Evolutionary conservation across 2,113 vertebrate species (phyloP), one percentile per base, ranked within the genome.

Genomic region (Solea senegalensis): DNA sequence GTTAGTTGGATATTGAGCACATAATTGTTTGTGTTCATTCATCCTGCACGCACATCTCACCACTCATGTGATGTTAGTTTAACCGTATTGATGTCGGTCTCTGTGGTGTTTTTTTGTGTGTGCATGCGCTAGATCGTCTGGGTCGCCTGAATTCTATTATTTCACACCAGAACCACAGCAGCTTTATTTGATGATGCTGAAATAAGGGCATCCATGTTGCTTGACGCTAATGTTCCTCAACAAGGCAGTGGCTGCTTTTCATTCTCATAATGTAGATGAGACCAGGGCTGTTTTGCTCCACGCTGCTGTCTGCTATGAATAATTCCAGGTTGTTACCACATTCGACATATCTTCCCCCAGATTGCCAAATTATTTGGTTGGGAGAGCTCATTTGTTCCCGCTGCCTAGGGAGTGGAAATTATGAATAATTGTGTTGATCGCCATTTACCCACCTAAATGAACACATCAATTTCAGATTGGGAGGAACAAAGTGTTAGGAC

Each of bases 341-440:
- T 73, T 72, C 62, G 77, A 68, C 60, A 80, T 69, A 75, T 78
- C 69, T 60, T 62, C 39, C 21, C 55, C 54, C 46, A 34, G 40
- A 50, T 74, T 81, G 65, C 48, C 78, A 69, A 86, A 82, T 87
- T 88, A 83, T 88, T 87, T 80, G 82, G 60, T 78, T 80, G 75
- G 70, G 69, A 57, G 66, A 81, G 59, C 72, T 71, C 71, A 78
- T 88, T 89, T 86, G 74, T 85, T 83, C 66, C 82, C 51, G 5
- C 49, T 75, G 72, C 74, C 51, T 5, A 9, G 71, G 72, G 69
- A 81, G 57, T 74, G 65, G 60, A 79, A 73, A 76, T 83, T 77
- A 68, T 67, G 70, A 80, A 82, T 84, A 72, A 75, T 88, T 69
- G 78, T 76, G 53, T 53, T 84, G 69, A 86, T 75, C 5, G 69